A percentile compares a stretch with the other conserved stretches of the same genome.
Conservation (phyloP, 2,888 invertebrate species). For the Dicranocentrus wangi region DNA sequence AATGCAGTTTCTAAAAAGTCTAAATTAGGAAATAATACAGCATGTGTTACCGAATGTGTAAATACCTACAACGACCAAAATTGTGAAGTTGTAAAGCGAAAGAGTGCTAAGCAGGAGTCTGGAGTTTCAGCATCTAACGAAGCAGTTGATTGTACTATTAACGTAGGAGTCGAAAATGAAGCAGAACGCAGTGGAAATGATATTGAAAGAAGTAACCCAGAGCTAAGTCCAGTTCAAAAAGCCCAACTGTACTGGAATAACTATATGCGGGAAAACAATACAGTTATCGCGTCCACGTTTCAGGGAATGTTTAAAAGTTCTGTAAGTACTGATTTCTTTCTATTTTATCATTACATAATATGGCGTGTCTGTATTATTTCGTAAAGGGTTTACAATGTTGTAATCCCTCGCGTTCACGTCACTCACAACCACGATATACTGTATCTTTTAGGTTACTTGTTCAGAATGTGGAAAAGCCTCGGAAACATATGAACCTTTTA, state of each 20-base stretch:
- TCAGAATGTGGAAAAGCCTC: constrained; percentile 79
- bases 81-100: constrained; percentile 27
- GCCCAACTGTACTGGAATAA: constrained; percentile 79
- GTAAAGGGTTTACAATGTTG: no score
- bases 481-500: constrained; percentile 81
- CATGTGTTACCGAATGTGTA: no score
- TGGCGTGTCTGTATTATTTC: no score
- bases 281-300: constrained; percentile 80
- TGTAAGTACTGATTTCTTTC: constrained; percentile 75
- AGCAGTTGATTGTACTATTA: not conserved
- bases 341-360: no score
- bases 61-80: no score
- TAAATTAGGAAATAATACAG: constrained; percentile 38
- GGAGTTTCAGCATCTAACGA: constrained; percentile 8
- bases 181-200: constrained; percentile 73
- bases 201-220: constrained; percentile 72
- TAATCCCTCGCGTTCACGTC: no score
- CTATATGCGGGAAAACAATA: constrained; percentile 78
- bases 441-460: constrained; percentile 79
- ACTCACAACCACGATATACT: no score
- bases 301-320: constrained; percentile 81
- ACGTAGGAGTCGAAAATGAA: constrained; percentile 29
- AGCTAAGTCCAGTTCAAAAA: constrained; percentile 73
- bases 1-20: constrained; percentile 42
- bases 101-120: constrained; percentile 18